A percentile compares a stretch with the other conserved stretches of the same genome.
Conservation (phyloP, 2,113 vertebrate species). For the Datnioides undecimradiatus region DNA sequence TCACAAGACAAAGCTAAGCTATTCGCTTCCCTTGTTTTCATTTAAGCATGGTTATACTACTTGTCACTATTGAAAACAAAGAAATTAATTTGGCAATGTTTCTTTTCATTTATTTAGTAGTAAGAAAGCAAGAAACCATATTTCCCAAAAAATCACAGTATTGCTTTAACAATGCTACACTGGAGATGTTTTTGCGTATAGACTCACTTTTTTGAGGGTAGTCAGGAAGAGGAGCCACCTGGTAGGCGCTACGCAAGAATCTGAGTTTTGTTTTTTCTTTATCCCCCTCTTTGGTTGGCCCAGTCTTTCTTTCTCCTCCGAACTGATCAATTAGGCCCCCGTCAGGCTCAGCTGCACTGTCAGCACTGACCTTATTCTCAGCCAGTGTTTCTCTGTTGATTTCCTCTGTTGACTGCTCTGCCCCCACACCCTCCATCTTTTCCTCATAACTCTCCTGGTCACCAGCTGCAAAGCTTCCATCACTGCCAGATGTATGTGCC, state of each 20-base stretch:
- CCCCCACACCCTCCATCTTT: constrained; percentile 24
- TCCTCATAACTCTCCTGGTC: constrained; percentile 61
- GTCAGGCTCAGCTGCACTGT: constrained; percentile 10
- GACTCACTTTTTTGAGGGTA: constrained; percentile 79
- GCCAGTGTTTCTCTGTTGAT: not conserved
- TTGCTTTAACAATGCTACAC: not conserved
- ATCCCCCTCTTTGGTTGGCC: constrained; percentile 14
- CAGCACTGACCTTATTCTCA: constrained; percentile 16
- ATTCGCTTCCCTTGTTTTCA: no score
- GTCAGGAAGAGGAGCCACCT: constrained; percentile 72
- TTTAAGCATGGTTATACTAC: no score
- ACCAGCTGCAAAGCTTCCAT: constrained; percentile 37
- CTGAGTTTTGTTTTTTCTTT: constrained; percentile 45
- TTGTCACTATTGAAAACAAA: not conserved
- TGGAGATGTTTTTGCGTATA: not conserved
- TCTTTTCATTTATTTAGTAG: not conserved
- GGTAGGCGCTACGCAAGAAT: constrained; percentile 60
- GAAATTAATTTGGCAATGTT: not conserved
- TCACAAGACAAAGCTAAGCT: no score
- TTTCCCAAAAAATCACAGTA: not conserved
- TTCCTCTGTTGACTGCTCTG: constrained; percentile 16
- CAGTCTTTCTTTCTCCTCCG: constrained; percentile 26
- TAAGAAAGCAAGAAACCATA: not conserved
- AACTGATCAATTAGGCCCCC: not conserved
- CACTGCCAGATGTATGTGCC: constrained; percentile 52